These are phyloP conservation scores for Verasper variegatus DNA, from an alignment of 2,113 vertebrate species.

Conservation along the genomic window DNA sequence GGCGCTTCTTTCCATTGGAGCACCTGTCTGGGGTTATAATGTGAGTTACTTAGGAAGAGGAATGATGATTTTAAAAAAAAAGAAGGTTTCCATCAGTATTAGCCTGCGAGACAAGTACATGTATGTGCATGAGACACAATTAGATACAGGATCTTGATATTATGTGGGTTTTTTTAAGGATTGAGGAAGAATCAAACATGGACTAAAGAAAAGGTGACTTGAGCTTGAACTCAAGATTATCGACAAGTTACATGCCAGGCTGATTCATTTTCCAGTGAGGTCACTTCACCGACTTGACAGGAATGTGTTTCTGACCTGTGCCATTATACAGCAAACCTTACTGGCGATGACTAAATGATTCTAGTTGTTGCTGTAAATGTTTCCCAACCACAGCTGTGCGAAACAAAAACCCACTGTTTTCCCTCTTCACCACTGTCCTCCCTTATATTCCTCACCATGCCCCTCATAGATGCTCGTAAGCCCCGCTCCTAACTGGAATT, in stretches of 20 bases:
- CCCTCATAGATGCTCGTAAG: constrained; percentile 41
- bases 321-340: constrained; percentile 8
- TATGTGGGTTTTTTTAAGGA: not conserved
- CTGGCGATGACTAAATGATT: constrained; percentile 53
- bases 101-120: not conserved
- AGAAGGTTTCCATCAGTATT: constrained; percentile 5
- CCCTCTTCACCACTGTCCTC: constrained; percentile 36
- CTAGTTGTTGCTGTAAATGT: constrained; percentile 23
- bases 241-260: not conserved
- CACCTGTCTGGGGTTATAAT: constrained; percentile 3
- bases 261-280: constrained; percentile 35
- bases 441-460: constrained; percentile 18
- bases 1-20: constrained; percentile 14
- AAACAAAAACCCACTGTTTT: constrained; percentile 38
- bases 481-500: constrained; percentile 60
- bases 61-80: not conserved
- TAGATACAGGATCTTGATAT: not conserved
- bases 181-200: not conserved
- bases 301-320: constrained; percentile 21
- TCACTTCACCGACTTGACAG: constrained; percentile 16
- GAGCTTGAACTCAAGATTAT: not conserved
- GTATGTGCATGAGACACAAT: not conserved
- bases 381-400: constrained; percentile 57
- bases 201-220: not conserved
- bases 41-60: constrained; percentile 9